phyloP scores from a whole-genome alignment of 2,113 vertebrate species.

The Rhombomys opimus region DNA sequence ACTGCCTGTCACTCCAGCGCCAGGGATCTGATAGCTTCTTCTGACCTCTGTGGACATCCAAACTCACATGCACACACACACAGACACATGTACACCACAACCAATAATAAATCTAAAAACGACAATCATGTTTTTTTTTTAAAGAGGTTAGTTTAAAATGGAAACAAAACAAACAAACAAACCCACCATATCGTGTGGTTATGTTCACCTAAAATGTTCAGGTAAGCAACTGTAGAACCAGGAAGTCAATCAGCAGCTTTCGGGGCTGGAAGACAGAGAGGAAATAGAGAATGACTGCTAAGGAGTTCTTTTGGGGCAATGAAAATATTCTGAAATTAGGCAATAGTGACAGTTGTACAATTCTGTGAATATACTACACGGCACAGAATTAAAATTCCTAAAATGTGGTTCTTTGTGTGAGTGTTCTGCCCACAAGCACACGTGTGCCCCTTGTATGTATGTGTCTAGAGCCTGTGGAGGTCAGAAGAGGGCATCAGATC shows the following conservation, averaged over 20 bases:
- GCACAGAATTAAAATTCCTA: background rate
- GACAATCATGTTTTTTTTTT: background rate
- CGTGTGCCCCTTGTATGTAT: background rate
- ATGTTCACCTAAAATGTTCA: background rate
- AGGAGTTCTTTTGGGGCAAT: background rate
- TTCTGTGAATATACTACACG: background rate
- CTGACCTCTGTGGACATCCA: background rate
- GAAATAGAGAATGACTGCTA: background rate
- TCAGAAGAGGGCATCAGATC: background rate
- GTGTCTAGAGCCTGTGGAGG: background rate
- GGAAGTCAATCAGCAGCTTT: background rate
- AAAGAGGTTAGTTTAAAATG: background rate
- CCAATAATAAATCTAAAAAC: background rate
- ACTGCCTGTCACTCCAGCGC: background rate
- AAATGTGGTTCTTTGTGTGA: background rate
- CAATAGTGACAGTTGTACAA: background rate
- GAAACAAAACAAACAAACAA: background rate
- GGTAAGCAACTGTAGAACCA: background rate
- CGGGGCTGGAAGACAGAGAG: background rate
- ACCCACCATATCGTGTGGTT: background rate
- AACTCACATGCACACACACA: background rate
- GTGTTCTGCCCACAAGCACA: background rate
- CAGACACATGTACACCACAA: background rate
- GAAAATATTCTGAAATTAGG: background rate
- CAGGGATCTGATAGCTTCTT: background rate